Percentiles rank a stretch among this genome's conserved stretches.
Conservation (phyloP, 2,888 invertebrate genomes). For the Shargacucullia verbasci region DNA sequence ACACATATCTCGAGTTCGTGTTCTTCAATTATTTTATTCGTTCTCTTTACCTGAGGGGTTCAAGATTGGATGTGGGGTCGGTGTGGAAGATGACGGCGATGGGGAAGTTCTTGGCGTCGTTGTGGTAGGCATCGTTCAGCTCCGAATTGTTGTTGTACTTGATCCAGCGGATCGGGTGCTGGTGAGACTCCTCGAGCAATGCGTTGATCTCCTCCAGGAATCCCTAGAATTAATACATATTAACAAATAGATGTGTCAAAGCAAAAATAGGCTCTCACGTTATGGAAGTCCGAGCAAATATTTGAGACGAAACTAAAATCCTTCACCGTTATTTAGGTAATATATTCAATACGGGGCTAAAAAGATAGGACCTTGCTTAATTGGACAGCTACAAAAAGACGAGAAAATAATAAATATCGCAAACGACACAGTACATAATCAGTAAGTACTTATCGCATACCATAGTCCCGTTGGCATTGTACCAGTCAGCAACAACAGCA, state of each 20-base stretch:
- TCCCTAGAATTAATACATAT: conserved; percentile 73
- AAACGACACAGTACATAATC: too few relatives aligned
- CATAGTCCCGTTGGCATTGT: conserved; percentile 84
- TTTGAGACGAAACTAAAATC: too few relatives aligned
- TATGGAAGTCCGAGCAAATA: too few relatives aligned
- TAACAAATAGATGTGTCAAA: too few relatives aligned
- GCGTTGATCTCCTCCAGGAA: conserved; percentile 91
- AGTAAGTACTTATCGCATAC: conserved; percentile 60
- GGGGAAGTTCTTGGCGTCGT: conserved; percentile 90
- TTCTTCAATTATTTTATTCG: too few relatives aligned
- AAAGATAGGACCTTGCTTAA: too few relatives aligned
- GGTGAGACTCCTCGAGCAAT: conserved; percentile 88
- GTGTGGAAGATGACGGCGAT: conserved; percentile 92
- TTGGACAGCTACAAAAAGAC: too few relatives aligned
- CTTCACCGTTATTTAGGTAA: too few relatives aligned
- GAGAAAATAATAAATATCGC: too few relatives aligned
- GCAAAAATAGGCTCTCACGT: too few relatives aligned
- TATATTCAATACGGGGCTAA: too few relatives aligned
- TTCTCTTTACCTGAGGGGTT: conserved; percentile 86
- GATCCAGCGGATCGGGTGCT: conserved; percentile 90
- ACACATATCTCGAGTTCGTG: too few relatives aligned
- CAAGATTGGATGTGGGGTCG: conserved; percentile 75
- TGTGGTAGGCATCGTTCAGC: conserved; percentile 91
- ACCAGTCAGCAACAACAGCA: conserved; percentile 91
- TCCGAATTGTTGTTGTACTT: conserved; percentile 91